Evolutionary conservation across 2,797 vertebrate species (phyloP), one percentile per base, ranked within the genome.

Genomic region (Oreochromis mossambicus): DNA sequence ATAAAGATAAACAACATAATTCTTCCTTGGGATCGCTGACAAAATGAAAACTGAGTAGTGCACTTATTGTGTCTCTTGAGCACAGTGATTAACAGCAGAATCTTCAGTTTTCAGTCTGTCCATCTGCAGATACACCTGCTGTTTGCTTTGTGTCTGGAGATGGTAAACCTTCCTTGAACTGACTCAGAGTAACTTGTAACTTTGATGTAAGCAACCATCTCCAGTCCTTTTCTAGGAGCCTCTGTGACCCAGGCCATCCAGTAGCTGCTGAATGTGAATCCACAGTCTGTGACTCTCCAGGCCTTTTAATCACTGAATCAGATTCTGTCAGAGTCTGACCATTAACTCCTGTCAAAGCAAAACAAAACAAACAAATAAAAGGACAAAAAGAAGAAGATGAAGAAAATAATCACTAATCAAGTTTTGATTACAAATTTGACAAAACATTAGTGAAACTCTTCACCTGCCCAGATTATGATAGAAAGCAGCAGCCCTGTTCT

Each of bases 21-120:
- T 54, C 52, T 24, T 24, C 21, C 52, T 54, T 54, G 52, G 52
- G 2, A 4, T 54, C 0, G 2, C 52, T 54, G 12, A 54, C 24
- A 54, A 54, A 54, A 54, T 0, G 21, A 26, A 54, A 54, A 54
- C 52, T 26, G 12, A 26, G 52, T 0, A 54, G 12, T 26, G 52
- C 21, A 54, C 52, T 54, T 24, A 54, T 24, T 54, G 11, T 54
- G 51, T 0, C 51, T 54, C 52, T 54, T 0, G 0, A 13, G 0
- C 21, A 54, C 52, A 54, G 6, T 54, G 7, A 54, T 54, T 12
- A 54, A 24, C 11, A 54, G 52, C 11, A 54, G 11, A 54, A 24
- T 54, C 0, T 54, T 54, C 52, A 55, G 52, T 55, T 8, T 55
- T 55, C 52, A 55, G 52, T 14, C 12, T 54, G 51, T 54, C 2